Percentiles rank a stretch among this genome's conserved stretches.
These are phyloP conservation scores for Octomys mimax DNA, from an alignment of 2,797 vertebrate species.

Conservation along the genomic window DNA sequence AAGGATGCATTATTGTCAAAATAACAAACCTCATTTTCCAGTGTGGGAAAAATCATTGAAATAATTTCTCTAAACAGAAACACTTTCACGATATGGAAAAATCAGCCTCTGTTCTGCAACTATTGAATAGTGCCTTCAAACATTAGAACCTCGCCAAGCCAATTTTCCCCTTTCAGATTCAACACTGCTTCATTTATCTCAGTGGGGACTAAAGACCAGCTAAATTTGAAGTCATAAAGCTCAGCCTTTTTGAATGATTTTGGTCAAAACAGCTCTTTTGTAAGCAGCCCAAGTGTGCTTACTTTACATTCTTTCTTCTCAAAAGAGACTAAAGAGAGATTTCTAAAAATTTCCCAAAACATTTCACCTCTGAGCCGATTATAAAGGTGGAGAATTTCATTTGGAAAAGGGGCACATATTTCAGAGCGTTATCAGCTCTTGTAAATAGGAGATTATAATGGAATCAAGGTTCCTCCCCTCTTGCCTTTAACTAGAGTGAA, in stretches of 20 bases:
- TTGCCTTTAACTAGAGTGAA: conserved; percentile 65
- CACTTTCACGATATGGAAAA: conserved; percentile 60
- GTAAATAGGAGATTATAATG: conserved; percentile 65
- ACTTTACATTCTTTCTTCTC: conserved; percentile 74
- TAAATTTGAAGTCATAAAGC: conserved; percentile 82
- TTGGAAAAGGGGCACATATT: conserved; percentile 55
- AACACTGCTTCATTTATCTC: conserved; percentile 82
- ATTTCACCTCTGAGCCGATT: conserved; percentile 69
- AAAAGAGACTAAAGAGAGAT: conserved; percentile 73
- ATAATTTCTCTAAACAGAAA: conserved; percentile 78
- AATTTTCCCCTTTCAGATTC: conserved; percentile 78
- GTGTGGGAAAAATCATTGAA: conserved; percentile 54
- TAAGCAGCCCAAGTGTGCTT: conserved; percentile 76
- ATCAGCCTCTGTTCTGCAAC: conserved; percentile 68
- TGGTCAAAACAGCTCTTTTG: conserved; percentile 82
- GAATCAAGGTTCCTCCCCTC: conserved; percentile 37
- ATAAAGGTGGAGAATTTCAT: conserved; percentile 68
- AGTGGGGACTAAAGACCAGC: conserved; percentile 73
- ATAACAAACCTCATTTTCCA: conserved; percentile 65
- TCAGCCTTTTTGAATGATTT: conserved; percentile 79
- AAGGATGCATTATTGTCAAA: conserved; percentile 64
- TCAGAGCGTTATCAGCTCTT: conserved; percentile 64
- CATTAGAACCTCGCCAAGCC: conserved; percentile 74
- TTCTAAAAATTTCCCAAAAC: conserved; percentile 74
- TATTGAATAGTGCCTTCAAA: conserved; percentile 57